Evolutionary conservation across 2,888 invertebrate species (phyloP), one percentile per base, ranked within the genome.

Genomic region (Phaonia tiefii): DNA sequence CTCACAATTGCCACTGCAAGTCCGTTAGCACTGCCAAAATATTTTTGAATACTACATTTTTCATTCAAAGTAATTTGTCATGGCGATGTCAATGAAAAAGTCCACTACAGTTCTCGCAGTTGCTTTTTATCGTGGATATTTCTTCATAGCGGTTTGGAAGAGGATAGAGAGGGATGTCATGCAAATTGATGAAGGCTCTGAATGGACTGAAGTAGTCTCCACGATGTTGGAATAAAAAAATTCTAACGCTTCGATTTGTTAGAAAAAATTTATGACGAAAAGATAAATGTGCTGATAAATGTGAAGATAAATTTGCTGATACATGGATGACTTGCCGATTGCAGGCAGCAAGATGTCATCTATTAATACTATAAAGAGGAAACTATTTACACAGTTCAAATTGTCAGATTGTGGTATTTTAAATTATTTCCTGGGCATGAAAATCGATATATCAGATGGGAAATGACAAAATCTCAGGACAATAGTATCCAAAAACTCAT

Each of bases 211-310:
- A n/a, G n/a, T n/a, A n/a, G n/a, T n/a, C n/a, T n/a, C n/a, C n/a
- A n/a, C n/a, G 7, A 42, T 11, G 42, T 44, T 60, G 60, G 42
- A 13, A 58, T 58, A 10, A 42, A n/a, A 20, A 4, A 71, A 39
- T 56, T 58, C 26, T 58, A 20, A 15, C 58, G 71, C 26, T 42
- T 71, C 25, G 56, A 71, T 58, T 58, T 42, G 13, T n/a, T n/a
- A n/a, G n/a, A n/a, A n/a, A 58, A 39, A 25, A 22, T 39, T 15
- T 15, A 20, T 7, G 25, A 25, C n/a, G 10, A 20, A n/a, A n/a
- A n/a, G n/a, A n/a, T n/a, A n/a, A 3, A 13, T 4, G 10, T 54
- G 1, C 13, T 54, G 3, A 15, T 25, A 11, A 25, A 25, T 11
- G 10, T 54, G 11, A n/a, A n/a, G n/a, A n/a, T n/a, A n/a, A n/a